Evolutionary conservation across 1,140 invertebrate genomes (phyloP).

Genomic region (Colletes gigas): DNA sequence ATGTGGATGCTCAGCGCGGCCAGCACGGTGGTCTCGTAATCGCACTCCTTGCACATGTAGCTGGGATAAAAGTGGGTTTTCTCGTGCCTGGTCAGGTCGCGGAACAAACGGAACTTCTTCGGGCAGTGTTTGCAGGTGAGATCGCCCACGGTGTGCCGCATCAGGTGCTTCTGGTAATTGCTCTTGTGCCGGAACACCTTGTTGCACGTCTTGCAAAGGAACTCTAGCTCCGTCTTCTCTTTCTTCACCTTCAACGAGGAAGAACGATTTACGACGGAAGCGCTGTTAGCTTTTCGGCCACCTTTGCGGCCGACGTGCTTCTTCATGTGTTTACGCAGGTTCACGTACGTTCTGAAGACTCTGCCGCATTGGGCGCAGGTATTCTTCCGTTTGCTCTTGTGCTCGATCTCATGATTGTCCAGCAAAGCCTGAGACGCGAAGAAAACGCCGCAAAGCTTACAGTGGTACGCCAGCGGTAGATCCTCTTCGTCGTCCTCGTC

Average conservation of each 20-base stretch:
- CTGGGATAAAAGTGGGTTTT: conserved; percentile 78
- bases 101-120: conserved; percentile 76
- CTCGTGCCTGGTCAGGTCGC: conserved; percentile 78
- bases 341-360: conserved; percentile 69
- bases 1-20: conserved; percentile 76
- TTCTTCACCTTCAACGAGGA: conserved; percentile 57
- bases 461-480: conserved; percentile 70
- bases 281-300: conserved; percentile 20
- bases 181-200: conserved; percentile 77
- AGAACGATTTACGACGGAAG: conserved; percentile 9
- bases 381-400: conserved; percentile 71
- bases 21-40: conserved; percentile 78
- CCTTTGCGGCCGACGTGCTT: conserved; percentile 66
- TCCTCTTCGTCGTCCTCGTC: conserved; percentile 63
- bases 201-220: conserved; percentile 75
- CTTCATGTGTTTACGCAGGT: conserved; percentile 74
- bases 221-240: conserved; percentile 67
- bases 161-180: conserved; percentile 76
- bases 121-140: conserved; percentile 77
- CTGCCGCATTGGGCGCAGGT: conserved; percentile 73
- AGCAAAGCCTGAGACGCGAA: conserved; percentile 69
- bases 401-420: conserved; percentile 70
- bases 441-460: conserved; percentile 69
- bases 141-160: conserved; percentile 74
- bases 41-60: conserved; percentile 77